These are phyloP conservation scores for Odontamblyopus lacepedii DNA, from an alignment of 2,797 vertebrate genomes.

Conservation along the genomic window DNA sequence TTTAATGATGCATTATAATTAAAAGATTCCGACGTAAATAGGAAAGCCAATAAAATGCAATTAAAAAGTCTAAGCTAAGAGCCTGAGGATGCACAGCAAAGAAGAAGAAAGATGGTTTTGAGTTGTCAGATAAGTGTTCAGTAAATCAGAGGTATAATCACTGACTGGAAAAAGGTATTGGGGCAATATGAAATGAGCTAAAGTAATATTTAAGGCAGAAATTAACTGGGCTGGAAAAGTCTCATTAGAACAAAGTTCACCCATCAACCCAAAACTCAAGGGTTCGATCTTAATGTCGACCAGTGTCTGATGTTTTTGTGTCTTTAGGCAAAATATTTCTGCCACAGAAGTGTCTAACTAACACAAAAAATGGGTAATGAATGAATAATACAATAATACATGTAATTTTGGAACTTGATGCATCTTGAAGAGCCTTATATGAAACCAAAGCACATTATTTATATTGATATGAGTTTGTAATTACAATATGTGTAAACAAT, in stretches of 20 bases:
- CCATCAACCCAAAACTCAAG: too few relatives aligned
- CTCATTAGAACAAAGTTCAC: neutral
- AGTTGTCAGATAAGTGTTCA: neutral
- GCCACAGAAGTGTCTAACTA: neutral
- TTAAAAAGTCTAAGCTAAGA: neutral
- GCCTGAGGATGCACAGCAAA: neutral
- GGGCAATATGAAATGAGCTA: neutral
- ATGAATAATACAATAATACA: neutral
- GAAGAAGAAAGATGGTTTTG: neutral
- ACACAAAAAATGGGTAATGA: neutral
- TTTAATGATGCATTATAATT: neutral
- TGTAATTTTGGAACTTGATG: neutral
- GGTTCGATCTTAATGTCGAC: neutral
- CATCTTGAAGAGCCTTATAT: neutral
- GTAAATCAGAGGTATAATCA: neutral
- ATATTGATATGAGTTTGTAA: neutral
- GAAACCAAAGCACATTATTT: neutral
- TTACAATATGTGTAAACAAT: too few relatives aligned
- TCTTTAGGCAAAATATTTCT: neutral
- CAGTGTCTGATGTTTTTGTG: neutral
- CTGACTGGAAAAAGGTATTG: neutral
- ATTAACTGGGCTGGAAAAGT: neutral
- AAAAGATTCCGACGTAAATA: slow-evolving; percentile 8
- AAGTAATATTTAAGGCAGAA: neutral
- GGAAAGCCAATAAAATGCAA: neutral